Conservation (phyloP, 1,140 invertebrate genomes). For the Argopecten irradians region DNA sequence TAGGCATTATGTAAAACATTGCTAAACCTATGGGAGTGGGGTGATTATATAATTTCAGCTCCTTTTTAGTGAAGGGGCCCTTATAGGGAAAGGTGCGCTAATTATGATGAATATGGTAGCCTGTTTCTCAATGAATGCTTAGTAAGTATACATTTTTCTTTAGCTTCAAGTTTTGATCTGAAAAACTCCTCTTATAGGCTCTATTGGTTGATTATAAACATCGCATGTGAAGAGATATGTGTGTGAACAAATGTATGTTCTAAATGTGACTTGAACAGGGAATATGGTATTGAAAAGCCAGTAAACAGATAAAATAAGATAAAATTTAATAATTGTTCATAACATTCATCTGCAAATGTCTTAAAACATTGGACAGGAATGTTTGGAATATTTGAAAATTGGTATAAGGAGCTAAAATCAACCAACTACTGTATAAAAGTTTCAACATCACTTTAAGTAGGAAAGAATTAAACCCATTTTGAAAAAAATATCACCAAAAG, state of each 20-base stretch:
- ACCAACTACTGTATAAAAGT: background rate
- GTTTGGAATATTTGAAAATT: background rate
- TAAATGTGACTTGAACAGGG: background rate
- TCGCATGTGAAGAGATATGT: background rate
- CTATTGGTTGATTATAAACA: too few relatives aligned
- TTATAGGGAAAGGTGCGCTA: too few relatives aligned
- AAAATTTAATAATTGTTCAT: too few relatives aligned
- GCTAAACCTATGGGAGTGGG: too few relatives aligned
- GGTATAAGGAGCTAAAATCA: background rate
- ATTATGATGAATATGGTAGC: too few relatives aligned
- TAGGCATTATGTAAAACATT: too few relatives aligned
- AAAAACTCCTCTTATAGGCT: too few relatives aligned
- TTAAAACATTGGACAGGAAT: background rate
- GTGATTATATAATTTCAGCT: too few relatives aligned
- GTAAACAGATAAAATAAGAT: background rate
- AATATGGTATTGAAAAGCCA: background rate
- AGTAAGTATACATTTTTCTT: too few relatives aligned
- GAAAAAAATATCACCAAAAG: background rate
- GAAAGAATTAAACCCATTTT: background rate
- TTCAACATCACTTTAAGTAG: background rate
- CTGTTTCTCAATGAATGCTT: too few relatives aligned
- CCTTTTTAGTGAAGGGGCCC: too few relatives aligned
- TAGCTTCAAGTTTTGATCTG: too few relatives aligned
- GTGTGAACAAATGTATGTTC: background rate
- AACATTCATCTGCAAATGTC: background rate